A percentile compares a stretch with the other conserved stretches of the same genome.
phyloP scores from a whole-genome alignment of 1,140 invertebrate genomes.

The Homalodisca vitripennis region DNA sequence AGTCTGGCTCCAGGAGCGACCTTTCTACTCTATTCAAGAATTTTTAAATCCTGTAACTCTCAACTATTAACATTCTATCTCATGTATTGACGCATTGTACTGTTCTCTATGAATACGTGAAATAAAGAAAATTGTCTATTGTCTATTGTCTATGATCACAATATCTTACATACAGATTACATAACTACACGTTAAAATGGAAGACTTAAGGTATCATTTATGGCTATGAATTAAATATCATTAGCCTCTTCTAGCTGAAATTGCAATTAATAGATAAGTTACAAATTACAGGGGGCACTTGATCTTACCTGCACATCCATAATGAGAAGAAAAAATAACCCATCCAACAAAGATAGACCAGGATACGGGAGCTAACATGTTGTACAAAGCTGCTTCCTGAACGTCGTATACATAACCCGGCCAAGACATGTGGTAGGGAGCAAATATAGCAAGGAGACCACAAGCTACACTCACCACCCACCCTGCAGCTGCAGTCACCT shows the following conservation, averaged over 20 bases:
- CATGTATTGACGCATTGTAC: too few relatives aligned
- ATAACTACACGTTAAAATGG: not conserved
- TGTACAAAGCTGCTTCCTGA: constrained; percentile 61
- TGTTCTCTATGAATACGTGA: too few relatives aligned
- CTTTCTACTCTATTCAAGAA: too few relatives aligned
- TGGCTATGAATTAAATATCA: not conserved
- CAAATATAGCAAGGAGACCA: constrained; percentile 58
- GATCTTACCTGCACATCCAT: constrained; percentile 55
- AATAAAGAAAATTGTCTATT: too few relatives aligned
- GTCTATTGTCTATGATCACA: too few relatives aligned
- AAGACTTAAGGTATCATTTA: not conserved
- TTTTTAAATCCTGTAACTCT: too few relatives aligned
- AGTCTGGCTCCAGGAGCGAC: too few relatives aligned
- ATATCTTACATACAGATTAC: not conserved
- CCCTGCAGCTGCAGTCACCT: constrained; percentile 53
- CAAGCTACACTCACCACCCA: constrained; percentile 55
- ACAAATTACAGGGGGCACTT: not conserved
- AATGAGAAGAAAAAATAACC: constrained; percentile 62
- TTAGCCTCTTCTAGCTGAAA: not conserved
- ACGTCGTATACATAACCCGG: constrained; percentile 60
- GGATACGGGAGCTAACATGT: constrained; percentile 61
- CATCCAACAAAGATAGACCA: constrained; percentile 61
- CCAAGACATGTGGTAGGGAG: constrained; percentile 55
- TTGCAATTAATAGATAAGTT: not conserved
- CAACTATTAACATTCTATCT: too few relatives aligned